Base-by-base conservation (phyloP, 2,797 vertebrate genomes). In the Danionella dracula region DNA sequence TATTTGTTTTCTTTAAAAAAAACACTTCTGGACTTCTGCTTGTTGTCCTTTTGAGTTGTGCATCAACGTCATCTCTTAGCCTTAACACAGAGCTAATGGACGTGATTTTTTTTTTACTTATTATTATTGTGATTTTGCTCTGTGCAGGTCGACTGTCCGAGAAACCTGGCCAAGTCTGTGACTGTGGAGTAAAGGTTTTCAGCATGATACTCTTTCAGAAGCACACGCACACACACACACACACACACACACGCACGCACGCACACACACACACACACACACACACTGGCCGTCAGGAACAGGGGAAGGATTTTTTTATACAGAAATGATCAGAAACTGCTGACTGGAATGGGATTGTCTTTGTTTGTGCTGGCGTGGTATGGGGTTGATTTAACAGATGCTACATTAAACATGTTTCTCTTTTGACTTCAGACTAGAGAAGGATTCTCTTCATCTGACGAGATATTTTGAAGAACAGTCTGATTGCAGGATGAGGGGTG, bases 151-250 rank as follows among this genome's bases (percentile, higher is more conserved):
- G 96, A 99, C 88, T 99, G 93, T 63, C 97, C 97, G 75, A 92
- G 96, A 87, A 99, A 99, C 85, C 87, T 99, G 87, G 96, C 97
- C 82, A 99, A 98, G 86, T 96, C 95, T 1, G 97, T 99, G 77
- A 99, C 97, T 1, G 96, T 99, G 34, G 96, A 98, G 83, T 99
- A 88, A 93, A 73, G 27, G 59, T 7, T 63, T n/a, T n/a, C n/a
- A n/a, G n/a, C n/a, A n/a, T n/a, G n/a, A n/a, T n/a, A n/a, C n/a
- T n/a, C n/a, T n/a, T 67, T 64, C 4, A 37, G 27, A 62, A 32
- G 6, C 13, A 35, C 42, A 15, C 19, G 17, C 17, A 5, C n/a
- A n/a, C n/a, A 20, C 4, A 46, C 42, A 45, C 29, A 34, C 35
- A 20, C 37, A 41, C 57, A 6, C 19, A 21, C 13, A 31, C 50